phyloP scores from a whole-genome alignment of 2,888 invertebrate genomes.

The Branchipolynoe longqiensis region DNA sequence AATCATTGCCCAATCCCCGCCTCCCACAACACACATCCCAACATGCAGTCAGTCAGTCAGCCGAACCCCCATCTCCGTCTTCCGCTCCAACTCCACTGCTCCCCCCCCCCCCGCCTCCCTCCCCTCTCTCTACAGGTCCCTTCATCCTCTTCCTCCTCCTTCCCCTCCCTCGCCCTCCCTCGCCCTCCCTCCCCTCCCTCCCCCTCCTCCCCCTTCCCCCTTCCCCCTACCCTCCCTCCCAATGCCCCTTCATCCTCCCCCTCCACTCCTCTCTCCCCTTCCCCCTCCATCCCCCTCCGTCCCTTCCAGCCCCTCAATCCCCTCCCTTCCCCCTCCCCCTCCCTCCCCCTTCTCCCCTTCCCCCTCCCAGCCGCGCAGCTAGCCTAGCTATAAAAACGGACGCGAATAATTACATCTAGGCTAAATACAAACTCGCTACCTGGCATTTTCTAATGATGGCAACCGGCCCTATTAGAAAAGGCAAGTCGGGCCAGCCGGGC shows the following conservation, averaged over 20 bases:
- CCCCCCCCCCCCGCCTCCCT: not conserved
- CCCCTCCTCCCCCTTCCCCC: not conserved
- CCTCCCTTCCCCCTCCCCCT: not conserved
- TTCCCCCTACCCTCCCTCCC: too few species aligned
- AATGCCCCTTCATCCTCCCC: too few species aligned
- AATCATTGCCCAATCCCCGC: too few species aligned
- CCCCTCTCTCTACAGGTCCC: not conserved
- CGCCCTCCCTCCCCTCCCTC: not conserved
- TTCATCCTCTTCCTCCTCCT: not conserved
- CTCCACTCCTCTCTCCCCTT: not conserved
- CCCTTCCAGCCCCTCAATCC: not conserved
- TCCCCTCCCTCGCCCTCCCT: not conserved
- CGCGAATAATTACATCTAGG: conserved; percentile 1
- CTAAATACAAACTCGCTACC: conserved; percentile 27
- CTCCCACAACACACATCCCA: too few species aligned
- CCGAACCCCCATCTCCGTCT: not conserved
- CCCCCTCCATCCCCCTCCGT: not conserved
- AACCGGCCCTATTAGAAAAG: conserved; percentile 3
- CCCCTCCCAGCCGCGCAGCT: not conserved
- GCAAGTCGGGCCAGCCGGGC: not conserved
- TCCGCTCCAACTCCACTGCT: not conserved
- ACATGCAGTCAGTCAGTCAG: too few species aligned
- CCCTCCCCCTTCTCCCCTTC: not conserved
- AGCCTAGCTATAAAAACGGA: not conserved
- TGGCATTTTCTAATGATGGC: conserved; percentile 22